These are phyloP conservation scores for Bagarius yarrelli DNA, from an alignment of 2,113 vertebrate genomes.

Conservation along the genomic window DNA sequence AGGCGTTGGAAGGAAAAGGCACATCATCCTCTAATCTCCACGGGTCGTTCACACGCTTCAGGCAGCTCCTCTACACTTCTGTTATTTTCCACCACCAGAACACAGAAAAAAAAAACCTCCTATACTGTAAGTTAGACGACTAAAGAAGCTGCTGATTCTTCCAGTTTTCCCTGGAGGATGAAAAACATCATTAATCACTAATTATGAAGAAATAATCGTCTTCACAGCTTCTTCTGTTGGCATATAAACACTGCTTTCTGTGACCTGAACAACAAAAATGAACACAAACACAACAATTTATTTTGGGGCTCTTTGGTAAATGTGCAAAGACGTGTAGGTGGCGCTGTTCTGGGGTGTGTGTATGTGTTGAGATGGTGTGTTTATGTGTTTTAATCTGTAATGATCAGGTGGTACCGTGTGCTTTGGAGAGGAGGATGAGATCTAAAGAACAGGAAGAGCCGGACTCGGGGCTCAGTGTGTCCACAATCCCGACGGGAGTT, in stretches of 20 bases:
- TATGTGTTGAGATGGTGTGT: too few relatives aligned
- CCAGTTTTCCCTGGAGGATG: background rate
- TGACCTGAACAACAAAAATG: background rate
- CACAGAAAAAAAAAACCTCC: background rate
- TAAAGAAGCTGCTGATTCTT: background rate
- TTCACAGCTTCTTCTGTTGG: slow-evolving; percentile 46
- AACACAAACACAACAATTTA: slow-evolving; percentile 22
- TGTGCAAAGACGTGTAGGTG: background rate
- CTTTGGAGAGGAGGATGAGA: background rate
- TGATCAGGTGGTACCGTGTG: background rate
- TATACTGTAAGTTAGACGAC: background rate
- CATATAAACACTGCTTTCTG: background rate
- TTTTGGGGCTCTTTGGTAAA: background rate
- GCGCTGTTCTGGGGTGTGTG: too few relatives aligned
- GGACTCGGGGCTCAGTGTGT: slow-evolving; percentile 1
- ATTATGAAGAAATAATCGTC: background rate
- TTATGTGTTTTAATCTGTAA: too few relatives aligned
- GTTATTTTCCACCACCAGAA: background rate
- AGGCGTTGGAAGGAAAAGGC: slow-evolving; percentile 57
- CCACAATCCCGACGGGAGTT: slow-evolving; percentile 9
- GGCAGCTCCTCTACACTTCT: slow-evolving; percentile 33
- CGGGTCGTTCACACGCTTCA: slow-evolving; percentile 36
- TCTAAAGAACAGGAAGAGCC: background rate
- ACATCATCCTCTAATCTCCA: slow-evolving; percentile 58
- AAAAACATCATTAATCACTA: background rate